These are phyloP conservation scores for Listrodromus nycthemerus DNA, from an alignment of 2,888 invertebrate genomes.

Conservation along the genomic window DNA sequence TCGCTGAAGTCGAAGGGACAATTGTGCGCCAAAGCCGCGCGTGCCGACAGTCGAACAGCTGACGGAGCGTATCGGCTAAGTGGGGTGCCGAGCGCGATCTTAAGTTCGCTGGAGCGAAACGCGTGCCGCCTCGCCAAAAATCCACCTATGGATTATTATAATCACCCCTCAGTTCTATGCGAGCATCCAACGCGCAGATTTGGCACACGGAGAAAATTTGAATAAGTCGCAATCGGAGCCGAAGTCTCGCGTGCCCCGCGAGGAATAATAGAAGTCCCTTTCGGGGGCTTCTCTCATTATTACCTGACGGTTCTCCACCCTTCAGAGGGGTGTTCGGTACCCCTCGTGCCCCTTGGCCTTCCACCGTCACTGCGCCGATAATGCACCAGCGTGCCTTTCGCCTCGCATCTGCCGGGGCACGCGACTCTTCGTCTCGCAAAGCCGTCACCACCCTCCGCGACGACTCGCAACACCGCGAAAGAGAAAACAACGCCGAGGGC, in stretches of 20 bases:
- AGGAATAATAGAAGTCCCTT: conserved; percentile 67
- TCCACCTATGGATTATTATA: conserved; percentile 21
- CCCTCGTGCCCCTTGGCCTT: conserved; percentile 54
- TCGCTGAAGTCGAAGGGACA: conserved; percentile 7
- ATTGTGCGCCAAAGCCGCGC: not conserved
- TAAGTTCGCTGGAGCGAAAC: conserved; percentile 1
- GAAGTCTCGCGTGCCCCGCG: conserved; percentile 55
- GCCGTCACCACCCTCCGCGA: conserved; percentile 13
- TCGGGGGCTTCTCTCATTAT: conserved; percentile 72
- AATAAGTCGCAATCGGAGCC: conserved; percentile 70
- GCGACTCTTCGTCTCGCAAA: conserved; percentile 70
- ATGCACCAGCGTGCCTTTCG: conserved; percentile 52
- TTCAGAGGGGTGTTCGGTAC: conserved; percentile 44
- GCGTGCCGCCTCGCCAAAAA: conserved; percentile 4
- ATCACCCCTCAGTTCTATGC: not conserved
- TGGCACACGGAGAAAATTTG: conserved; percentile 61
- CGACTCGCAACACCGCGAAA: conserved; percentile 47
- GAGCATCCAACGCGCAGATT: conserved; percentile 34
- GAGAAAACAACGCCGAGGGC: conserved; percentile 64
- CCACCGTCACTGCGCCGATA: conserved; percentile 27
- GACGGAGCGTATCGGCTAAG: not conserved
- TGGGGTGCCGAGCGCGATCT: conserved; percentile 25
- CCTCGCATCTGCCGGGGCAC: conserved; percentile 79
- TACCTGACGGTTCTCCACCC: conserved; percentile 76
- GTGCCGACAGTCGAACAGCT: conserved; percentile 35